A percentile compares a stretch with the other conserved stretches of the same genome.
These are phyloP conservation scores for Coenonympha arcania DNA, from an alignment of 2,888 invertebrate species.

Conservation along the genomic window DNA sequence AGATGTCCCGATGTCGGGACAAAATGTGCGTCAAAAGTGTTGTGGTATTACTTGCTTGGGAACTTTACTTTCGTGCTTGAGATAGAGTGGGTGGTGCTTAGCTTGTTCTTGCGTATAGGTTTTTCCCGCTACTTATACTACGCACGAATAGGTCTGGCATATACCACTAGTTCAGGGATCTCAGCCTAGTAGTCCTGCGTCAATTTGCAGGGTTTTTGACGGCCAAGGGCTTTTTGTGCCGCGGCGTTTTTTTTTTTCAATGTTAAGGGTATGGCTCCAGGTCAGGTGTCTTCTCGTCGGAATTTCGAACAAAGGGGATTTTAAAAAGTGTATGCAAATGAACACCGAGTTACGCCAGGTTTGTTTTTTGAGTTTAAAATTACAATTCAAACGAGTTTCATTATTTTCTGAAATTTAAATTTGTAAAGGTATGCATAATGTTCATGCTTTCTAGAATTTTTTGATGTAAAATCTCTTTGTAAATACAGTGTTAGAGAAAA, in stretches of 20 bases:
- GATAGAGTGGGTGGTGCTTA: too few species aligned
- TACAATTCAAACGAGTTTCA: background rate
- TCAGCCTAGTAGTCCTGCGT: constrained; percentile 25
- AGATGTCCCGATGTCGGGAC: too few species aligned
- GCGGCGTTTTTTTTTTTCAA: constrained; percentile 22
- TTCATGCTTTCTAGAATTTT: background rate
- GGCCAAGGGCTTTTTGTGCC: constrained; percentile 24
- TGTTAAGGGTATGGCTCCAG: constrained; percentile 22
- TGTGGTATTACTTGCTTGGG: too few species aligned
- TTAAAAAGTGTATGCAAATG: constrained; percentile 12
- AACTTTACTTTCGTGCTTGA: too few species aligned
- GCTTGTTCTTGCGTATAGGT: too few species aligned
- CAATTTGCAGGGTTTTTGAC: constrained; percentile 26
- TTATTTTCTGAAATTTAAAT: background rate
- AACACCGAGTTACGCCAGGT: background rate
- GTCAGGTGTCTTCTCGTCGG: constrained; percentile 15
- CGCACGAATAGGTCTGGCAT: too few species aligned
- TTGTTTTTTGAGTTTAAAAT: background rate
- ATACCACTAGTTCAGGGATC: too few species aligned
- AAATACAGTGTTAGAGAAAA: too few species aligned
- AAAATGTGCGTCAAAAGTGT: too few species aligned
- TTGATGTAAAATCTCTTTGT: background rate
- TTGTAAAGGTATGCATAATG: too few species aligned
- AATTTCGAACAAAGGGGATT: constrained; percentile 6
- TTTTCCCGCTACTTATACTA: too few species aligned